Base-by-base conservation (phyloP, 2,797 vertebrate genomes). In the Cryptoprocta ferox region DNA sequence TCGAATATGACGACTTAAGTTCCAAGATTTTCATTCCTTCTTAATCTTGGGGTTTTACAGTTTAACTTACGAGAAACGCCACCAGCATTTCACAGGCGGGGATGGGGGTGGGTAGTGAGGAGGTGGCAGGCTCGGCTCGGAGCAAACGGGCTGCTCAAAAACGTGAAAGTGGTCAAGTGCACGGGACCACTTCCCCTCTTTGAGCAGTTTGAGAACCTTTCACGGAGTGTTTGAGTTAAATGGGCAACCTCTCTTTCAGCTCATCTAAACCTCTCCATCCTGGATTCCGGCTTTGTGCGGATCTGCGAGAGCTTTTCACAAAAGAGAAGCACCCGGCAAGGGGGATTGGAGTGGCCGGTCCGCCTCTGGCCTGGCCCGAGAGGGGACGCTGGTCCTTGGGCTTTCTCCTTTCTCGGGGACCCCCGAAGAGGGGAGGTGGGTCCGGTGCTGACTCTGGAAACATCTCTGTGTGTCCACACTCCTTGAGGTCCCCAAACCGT, bases 321-420 rank as follows among this genome's bases (percentile, higher is more conserved):
- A 61, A 42, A 48, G 9, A 24, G 19, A 2, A 5, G 30, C 19
- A 2, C 2, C 5, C 16, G 7, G 39, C 2, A 0, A 61, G 42
- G 2, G 19, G 73, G 30, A 16, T 39, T 4, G 28, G 66, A 37
- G 26, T 1, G 6, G 32, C 78, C 19, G 0, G 4, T 16, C 15
- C 9, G 21, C 59, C 8, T 28, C 32, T 16, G n/a, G 3, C 28
- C 28, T 9, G 61, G 30, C 53, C 50, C 0, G 48, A 59, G 48
- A 10, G n/a, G 32, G 48, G 61, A 35, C 0, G 1, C 5, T 0
- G 37, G 11, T 8, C 6, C 30, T 37, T 1, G 26, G 70, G 26
- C 3, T 1, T 9, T 80, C 73, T 30, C 37, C 18, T 66, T 28
- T 82, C n/a, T 35, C 0, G 0, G 65, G 53, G 19, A 53, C 14